phyloP scores from a whole-genome alignment of 2,797 vertebrate genomes.

The Leptoclinus maculatus region DNA sequence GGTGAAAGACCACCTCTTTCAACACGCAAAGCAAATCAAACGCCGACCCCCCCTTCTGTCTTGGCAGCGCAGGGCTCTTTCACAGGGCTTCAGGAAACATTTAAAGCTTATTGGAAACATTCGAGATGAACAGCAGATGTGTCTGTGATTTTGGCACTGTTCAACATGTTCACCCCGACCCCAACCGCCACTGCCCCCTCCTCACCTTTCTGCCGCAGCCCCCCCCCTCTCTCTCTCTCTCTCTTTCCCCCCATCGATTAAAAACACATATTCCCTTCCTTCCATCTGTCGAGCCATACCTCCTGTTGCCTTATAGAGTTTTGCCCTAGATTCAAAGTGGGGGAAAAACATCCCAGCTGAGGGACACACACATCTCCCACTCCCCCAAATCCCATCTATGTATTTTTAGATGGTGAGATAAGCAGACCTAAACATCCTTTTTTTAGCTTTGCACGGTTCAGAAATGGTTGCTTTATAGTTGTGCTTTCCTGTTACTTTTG shows the following conservation, averaged over 20 bases:
- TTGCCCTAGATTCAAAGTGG: slow-evolving; percentile 50
- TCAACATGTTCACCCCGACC: slow-evolving; percentile 64
- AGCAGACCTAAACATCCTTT: slow-evolving; percentile 25
- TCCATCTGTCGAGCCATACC: slow-evolving; percentile 63
- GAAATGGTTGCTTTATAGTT: not conserved
- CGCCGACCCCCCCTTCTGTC: slow-evolving; percentile 18
- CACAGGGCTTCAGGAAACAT: slow-evolving; percentile 72
- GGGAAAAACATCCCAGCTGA: slow-evolving; percentile 23
- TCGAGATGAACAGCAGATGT: slow-evolving; percentile 80
- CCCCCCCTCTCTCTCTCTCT: not conserved
- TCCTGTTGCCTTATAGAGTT: slow-evolving; percentile 41
- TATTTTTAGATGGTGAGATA: slow-evolving; percentile 50
- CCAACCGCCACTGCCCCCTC: slow-evolving; percentile 30
- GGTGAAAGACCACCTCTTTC: slow-evolving; percentile 42
- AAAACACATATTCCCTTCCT: slow-evolving; percentile 44
- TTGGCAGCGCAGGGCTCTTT: slow-evolving; percentile 50
- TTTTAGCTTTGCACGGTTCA: not conserved
- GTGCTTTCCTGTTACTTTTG: not conserved
- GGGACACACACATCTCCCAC: slow-evolving; percentile 23
- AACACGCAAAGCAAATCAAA: slow-evolving; percentile 47
- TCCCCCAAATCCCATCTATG: slow-evolving; percentile 26
- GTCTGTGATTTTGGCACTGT: slow-evolving; percentile 74
- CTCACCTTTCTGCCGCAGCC: slow-evolving; percentile 42
- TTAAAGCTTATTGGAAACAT: slow-evolving; percentile 75
- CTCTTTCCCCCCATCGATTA: slow-evolving; percentile 36